These are phyloP conservation scores for Nesidiocoris tenuis DNA, from an alignment of 2,888 invertebrate genomes.

Conservation along the genomic window DNA sequence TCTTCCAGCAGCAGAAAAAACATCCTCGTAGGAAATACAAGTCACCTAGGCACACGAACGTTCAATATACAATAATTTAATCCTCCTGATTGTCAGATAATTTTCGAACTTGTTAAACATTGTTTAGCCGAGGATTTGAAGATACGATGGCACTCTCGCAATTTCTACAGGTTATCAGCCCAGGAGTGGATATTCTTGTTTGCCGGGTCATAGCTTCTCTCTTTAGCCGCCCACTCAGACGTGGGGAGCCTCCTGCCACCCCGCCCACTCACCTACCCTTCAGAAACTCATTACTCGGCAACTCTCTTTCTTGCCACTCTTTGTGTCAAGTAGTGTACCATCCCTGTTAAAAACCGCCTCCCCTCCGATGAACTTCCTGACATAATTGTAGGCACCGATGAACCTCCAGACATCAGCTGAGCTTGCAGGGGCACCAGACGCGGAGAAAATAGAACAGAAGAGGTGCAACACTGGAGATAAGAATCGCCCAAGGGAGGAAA, in stretches of 20 bases:
- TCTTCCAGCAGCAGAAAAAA: no score
- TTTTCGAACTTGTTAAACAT: no score
- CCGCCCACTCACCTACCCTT: not conserved
- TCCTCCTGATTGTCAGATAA: no score
- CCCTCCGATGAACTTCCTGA: not conserved
- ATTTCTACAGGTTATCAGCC: not conserved
- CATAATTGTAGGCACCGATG: not conserved
- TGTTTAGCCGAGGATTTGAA: no score
- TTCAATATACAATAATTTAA: no score
- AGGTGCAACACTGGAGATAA: not conserved
- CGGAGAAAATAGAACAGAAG: not conserved
- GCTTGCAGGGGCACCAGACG: no score
- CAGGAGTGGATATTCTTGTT: not conserved
- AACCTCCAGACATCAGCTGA: not conserved
- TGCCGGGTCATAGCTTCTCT: not conserved
- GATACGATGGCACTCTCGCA: not conserved
- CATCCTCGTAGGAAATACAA: no score
- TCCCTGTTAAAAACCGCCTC: not conserved
- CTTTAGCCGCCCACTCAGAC: not conserved
- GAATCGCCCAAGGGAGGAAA: no score
- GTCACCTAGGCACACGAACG: no score
- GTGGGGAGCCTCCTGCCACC: not conserved
- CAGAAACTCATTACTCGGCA: constrained; percentile 12
- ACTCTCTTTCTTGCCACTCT: constrained; percentile 5
- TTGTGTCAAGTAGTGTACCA: not conserved